phyloP scores from a whole-genome alignment of 2,113 vertebrate species.

The Ochotona curzoniae region DNA sequence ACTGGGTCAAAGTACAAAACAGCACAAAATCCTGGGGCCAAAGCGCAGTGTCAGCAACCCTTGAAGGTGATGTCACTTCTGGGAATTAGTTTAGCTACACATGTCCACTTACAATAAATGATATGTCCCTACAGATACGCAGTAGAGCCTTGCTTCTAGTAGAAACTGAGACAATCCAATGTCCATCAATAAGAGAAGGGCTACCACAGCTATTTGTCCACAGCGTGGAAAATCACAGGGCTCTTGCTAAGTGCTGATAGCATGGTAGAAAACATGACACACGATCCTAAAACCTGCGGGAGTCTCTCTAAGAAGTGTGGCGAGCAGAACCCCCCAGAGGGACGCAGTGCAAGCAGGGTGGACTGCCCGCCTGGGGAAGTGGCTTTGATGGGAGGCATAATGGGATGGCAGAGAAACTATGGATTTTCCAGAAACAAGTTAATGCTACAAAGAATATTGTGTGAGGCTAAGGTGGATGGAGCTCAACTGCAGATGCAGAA shows the following conservation, averaged over 20 bases:
- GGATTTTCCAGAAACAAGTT: no score
- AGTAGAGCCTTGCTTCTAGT: not conserved
- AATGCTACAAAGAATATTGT: no score
- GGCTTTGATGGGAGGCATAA: no score
- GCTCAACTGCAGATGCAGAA: no score
- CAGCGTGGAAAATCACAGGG: not conserved
- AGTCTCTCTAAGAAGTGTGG: no score
- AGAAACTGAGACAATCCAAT: not conserved
- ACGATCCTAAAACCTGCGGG: no score
- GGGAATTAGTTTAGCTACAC: not conserved
- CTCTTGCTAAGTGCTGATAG: not conserved
- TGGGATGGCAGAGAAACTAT: no score
- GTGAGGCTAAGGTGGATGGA: no score
- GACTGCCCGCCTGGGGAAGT: no score
- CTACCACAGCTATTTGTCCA: not conserved
- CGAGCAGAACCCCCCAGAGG: no score
- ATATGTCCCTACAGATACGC: not conserved
- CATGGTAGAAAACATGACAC: no score
- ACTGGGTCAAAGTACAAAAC: not conserved
- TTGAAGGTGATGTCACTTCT: not conserved
- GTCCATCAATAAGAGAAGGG: not conserved
- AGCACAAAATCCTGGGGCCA: not conserved
- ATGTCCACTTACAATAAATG: not conserved
- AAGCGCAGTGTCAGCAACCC: not conserved
- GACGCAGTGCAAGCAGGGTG: no score